Evolutionary conservation across 2,888 invertebrate species (phyloP).

Genomic region (Peribatodes rhomboidaria): DNA sequence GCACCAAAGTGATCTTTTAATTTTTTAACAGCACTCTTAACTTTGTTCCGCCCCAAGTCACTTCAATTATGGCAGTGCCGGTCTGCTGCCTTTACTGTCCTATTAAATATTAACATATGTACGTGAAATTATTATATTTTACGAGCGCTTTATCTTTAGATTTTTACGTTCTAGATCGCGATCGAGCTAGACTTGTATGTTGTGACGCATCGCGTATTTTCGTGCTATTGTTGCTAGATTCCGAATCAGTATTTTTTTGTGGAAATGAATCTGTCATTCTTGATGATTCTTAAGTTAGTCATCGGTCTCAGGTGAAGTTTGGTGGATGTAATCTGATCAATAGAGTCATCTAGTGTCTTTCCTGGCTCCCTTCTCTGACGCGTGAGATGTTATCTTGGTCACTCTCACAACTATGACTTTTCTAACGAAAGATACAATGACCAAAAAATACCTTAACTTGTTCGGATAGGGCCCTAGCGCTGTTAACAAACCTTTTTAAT

Average conservation of each 20-base stretch:
- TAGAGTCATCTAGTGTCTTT: conserved; percentile 5
- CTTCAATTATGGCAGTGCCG: conserved; percentile 67
- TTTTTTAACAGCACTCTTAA: conserved; percentile 58
- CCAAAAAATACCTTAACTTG: no score
- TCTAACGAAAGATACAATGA: no score
- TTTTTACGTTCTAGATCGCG: conserved; percentile 37
- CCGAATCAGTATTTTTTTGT: conserved; percentile 25
- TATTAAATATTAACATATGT: conserved; percentile 72
- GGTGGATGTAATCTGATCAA: conserved; percentile 12
- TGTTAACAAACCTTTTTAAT: not conserved
- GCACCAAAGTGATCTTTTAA: conserved; percentile 58
- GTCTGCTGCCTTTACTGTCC: conserved; percentile 77
- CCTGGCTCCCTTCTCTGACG: no score
- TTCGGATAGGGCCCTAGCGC: no score
- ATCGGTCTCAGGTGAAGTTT: conserved; percentile 16
- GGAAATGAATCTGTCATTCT: conserved; percentile 28
- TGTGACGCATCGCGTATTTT: conserved; percentile 36
- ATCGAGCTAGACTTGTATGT: conserved; percentile 25
- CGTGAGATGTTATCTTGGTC: no score
- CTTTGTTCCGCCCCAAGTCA: conserved; percentile 36
- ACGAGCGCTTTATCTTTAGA: conserved; percentile 41
- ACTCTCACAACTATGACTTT: no score
- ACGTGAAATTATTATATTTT: conserved; percentile 52
- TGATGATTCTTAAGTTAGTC: conserved; percentile 27
- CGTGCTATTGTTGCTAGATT: conserved; percentile 33